These are phyloP conservation scores for Aproaerema taeniolella DNA, from an alignment of 2,888 invertebrate genomes.

Conservation along the genomic window DNA sequence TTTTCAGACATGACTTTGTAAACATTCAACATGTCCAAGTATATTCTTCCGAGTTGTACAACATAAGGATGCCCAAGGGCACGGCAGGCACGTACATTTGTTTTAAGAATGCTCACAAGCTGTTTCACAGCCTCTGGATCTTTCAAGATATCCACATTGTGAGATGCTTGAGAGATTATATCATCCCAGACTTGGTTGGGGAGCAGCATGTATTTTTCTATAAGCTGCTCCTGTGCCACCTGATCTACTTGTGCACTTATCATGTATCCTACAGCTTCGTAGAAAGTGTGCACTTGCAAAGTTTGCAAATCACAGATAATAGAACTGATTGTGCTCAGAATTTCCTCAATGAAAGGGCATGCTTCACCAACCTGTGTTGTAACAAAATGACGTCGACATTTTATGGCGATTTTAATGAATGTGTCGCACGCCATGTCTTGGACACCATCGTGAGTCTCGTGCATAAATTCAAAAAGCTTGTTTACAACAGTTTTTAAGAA, in stretches of 20 bases:
- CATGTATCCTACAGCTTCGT: constrained; percentile 99
- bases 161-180: constrained; percentile 96
- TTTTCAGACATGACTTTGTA: constrained; percentile 99
- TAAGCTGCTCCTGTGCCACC: constrained; percentile 93
- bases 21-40: constrained; percentile 99
- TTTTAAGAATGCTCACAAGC: constrained; percentile 97
- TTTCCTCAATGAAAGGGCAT: constrained; percentile 99
- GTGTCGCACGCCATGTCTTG: constrained; percentile 99
- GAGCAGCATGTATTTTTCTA: constrained; percentile 97
- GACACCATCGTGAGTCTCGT: constrained; percentile 99
- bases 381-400: constrained; percentile 98
- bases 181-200: constrained; percentile 99
- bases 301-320: constrained; percentile 99
- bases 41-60: constrained; percentile 95
- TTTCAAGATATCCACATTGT: constrained; percentile 97
- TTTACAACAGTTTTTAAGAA: constrained; percentile 99
- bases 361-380: constrained; percentile 97
- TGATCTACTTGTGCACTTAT: constrained; percentile 97
- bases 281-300: constrained; percentile 99
- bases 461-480: constrained; percentile 99
- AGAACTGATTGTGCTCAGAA: constrained; percentile 95
- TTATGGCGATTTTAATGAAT: constrained; percentile 99
- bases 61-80: constrained; percentile 98
- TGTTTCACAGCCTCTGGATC: constrained; percentile 98
- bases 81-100: constrained; percentile 99